A percentile compares a stretch with the other conserved stretches of the same genome.
phyloP scores from a whole-genome alignment of 2,113 vertebrate species.

The Lontra canadensis region DNA sequence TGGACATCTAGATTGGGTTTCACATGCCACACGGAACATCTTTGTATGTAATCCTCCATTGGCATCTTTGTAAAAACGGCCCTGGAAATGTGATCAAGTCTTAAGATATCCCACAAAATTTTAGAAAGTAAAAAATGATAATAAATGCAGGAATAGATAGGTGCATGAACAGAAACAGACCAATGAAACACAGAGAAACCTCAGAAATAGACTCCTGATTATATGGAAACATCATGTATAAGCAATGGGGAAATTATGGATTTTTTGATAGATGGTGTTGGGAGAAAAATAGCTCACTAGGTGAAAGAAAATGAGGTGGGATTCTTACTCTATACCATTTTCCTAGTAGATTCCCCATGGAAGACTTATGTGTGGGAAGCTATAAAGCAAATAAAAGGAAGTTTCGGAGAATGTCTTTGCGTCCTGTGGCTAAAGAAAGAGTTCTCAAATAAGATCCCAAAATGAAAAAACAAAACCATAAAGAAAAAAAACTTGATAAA shows the following conservation, averaged over 20 bases:
- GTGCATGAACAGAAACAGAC: not conserved
- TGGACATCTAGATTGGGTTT: not conserved
- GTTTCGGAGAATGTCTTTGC: not conserved
- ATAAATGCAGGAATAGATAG: not conserved
- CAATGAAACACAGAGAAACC: not conserved
- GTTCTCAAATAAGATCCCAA: not conserved
- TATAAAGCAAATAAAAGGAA: not conserved
- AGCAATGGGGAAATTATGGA: not conserved
- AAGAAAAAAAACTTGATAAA: not conserved
- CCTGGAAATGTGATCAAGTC: not conserved
- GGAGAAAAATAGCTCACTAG: not conserved
- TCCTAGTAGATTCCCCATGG: not conserved
- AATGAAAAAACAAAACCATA: not conserved
- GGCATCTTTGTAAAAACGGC: not conserved
- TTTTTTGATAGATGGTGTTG: not conserved
- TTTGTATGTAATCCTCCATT: not conserved
- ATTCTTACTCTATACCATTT: not conserved
- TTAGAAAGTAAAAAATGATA: not conserved
- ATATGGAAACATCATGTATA: not conserved
- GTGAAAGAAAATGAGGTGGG: not conserved
- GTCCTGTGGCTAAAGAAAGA: not conserved
- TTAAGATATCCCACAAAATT: not conserved
- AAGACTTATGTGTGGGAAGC: not conserved
- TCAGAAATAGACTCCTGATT: not conserved
- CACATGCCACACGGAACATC: not conserved